These are phyloP conservation scores for Parochlus steinenii DNA, from an alignment of 2,888 invertebrate species.

Conservation along the genomic window DNA sequence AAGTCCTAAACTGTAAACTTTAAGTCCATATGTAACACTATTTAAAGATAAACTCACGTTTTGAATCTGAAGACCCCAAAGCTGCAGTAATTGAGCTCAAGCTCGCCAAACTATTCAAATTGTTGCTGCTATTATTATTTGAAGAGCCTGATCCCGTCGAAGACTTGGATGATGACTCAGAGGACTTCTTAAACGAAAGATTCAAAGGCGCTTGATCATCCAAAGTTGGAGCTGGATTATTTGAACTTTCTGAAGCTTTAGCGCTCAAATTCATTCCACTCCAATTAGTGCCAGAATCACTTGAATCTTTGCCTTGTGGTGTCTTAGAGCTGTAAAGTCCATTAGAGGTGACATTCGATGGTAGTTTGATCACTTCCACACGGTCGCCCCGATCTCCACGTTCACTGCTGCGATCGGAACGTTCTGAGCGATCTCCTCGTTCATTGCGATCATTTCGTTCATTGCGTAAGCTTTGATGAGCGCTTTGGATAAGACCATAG, in stretches of 20 bases:
- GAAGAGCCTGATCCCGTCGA: too few relatives aligned
- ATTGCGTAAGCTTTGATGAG: too few relatives aligned
- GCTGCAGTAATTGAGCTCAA: slow-evolving; percentile 26
- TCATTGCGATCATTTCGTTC: too few relatives aligned
- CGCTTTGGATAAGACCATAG: too few relatives aligned
- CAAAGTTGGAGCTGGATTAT: too few relatives aligned
- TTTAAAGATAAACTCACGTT: not conserved
- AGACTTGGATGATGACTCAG: too few relatives aligned
- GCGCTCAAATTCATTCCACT: not conserved
- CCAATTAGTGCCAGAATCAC: not conserved
- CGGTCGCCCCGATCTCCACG: slow-evolving; percentile 41
- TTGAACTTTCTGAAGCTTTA: too few relatives aligned
- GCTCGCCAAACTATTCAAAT: slow-evolving; percentile 29
- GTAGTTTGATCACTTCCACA: slow-evolving; percentile 68
- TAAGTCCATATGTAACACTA: not conserved
- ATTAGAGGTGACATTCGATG: slow-evolving; percentile 43
- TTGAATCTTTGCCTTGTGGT: not conserved
- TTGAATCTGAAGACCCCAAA: slow-evolving; percentile 3
- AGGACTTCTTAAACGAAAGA: too few relatives aligned
- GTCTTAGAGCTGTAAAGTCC: slow-evolving; percentile 29
- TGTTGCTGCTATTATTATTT: slow-evolving; percentile 14
- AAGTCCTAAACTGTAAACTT: not conserved
- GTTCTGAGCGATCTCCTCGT: too few relatives aligned
- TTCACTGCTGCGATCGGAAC: too few relatives aligned
- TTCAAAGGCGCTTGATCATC: too few relatives aligned